Base-by-base conservation (phyloP, 2,888 invertebrate genomes). In the Philereme vetulata region DNA sequence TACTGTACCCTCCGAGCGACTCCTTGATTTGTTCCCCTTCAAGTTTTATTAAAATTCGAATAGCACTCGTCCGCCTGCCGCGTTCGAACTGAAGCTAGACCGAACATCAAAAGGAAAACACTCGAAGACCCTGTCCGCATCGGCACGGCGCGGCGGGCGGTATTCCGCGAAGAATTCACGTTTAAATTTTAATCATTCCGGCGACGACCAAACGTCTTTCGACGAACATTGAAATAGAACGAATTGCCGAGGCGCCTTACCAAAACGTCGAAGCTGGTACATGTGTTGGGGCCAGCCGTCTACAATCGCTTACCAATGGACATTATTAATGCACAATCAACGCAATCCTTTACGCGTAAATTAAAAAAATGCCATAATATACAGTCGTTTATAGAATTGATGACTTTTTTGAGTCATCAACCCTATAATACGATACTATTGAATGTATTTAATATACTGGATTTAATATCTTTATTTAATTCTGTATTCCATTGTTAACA, bases 1-100 rank as follows among this genome's bases (percentile, higher is more conserved):
- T n/a, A n/a, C n/a, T 65, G 58, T 59, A 68, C 62, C 64, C 71
- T 68, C 72, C 59, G 61, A 75, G 75, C 72, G 71, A 75, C 64
- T 70, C 68, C 64, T 72, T 76, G 78, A 82, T 84, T 85, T 86
- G 82, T 85, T 85, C 81, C 83, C 84, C 84, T 83, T 84, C 78
- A 81, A 85, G 74, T 85, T 86, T 86, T 86, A 88, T 88, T 88
- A 85, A 87, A 86, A 84, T 84, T 81, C 78, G 81, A 84, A 85
- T 81, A 72, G 77, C 75, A 68, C 75, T 78, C 76, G 78, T 69
- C 65, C 67, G 64, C 68, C 67, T 68, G 59, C 59, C 65, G 60
- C 60, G 64, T 62, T 58, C 63, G 66, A 66, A 71, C 70, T 71
- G 66, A 72, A 72, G 67, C 73, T 68, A 72, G 72, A 73, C 68